phyloP scores from a whole-genome alignment of 1,140 invertebrate species.

The Amyelois transitella region DNA sequence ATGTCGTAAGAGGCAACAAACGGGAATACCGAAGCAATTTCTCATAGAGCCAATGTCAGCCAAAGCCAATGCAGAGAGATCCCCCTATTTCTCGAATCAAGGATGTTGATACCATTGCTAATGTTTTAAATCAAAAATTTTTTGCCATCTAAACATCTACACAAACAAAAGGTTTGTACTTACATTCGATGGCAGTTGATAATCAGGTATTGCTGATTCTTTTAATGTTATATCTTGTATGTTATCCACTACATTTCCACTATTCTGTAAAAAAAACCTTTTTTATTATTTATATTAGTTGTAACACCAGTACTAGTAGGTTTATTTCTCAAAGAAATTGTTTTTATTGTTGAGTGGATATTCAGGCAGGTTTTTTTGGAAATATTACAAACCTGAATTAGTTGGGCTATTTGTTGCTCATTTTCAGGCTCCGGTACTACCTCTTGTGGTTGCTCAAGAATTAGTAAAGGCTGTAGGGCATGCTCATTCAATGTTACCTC shows the following conservation, averaged over 20 bases:
- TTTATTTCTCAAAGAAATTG: not conserved
- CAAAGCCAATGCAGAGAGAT: no score
- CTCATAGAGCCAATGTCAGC: no score
- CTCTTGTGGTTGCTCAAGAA: not conserved
- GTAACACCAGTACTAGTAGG: not conserved
- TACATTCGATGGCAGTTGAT: conserved; percentile 36
- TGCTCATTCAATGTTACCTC: not conserved
- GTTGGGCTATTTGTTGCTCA: conserved; percentile 38
- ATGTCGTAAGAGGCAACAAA: no score
- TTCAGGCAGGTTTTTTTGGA: not conserved
- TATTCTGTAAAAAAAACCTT: conserved; percentile 31
- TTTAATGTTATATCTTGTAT: conserved; percentile 53
- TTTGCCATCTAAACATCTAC: no score
- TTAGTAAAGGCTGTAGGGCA: not conserved
- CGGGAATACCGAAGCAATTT: no score
- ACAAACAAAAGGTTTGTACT: conserved; percentile 21
- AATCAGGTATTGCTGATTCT: conserved; percentile 39
- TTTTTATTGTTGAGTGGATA: not conserved
- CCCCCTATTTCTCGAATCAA: no score
- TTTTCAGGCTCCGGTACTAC: conserved; percentile 26
- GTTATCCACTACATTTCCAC: conserved; percentile 43
- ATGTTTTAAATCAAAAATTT: no score
- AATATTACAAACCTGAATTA: conserved; percentile 30
- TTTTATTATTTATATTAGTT: not conserved
- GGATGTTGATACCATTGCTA: no score